Conservation (phyloP, 2,113 vertebrate genomes). For the Eolophus roseicapilla region DNA sequence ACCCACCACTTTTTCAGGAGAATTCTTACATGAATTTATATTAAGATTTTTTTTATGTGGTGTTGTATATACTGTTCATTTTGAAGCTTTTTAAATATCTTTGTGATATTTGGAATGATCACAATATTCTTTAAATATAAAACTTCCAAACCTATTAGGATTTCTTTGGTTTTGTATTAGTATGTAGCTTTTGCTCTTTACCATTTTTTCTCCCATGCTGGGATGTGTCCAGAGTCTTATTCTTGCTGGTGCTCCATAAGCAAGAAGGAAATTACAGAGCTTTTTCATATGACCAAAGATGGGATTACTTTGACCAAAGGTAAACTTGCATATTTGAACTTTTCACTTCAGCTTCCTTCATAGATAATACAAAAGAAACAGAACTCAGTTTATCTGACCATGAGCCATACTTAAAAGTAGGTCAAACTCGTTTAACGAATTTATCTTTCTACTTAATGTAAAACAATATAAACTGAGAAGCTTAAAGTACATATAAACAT, state of each 20-base stretch:
- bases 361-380: background rate
- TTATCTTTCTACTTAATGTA: background rate
- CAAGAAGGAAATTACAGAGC: background rate
- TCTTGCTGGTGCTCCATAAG: background rate
- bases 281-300: background rate
- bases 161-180: background rate
- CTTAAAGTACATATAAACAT: background rate
- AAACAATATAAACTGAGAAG: background rate
- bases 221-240: background rate
- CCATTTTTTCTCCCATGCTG: background rate
- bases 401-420: background rate
- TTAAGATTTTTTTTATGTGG: background rate
- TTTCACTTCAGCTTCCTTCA: background rate
- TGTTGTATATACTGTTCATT: background rate
- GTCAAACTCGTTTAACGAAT: background rate
- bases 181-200: background rate
- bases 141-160: background rate
- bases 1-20: background rate
- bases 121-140: background rate
- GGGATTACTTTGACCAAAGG: background rate
- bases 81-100: background rate
- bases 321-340: background rate
- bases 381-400: background rate
- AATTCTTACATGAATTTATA: background rate
- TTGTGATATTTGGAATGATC: background rate